These are phyloP conservation scores for Tetanocera ferruginea DNA, from an alignment of 2,888 invertebrate genomes.

Conservation along the genomic window DNA sequence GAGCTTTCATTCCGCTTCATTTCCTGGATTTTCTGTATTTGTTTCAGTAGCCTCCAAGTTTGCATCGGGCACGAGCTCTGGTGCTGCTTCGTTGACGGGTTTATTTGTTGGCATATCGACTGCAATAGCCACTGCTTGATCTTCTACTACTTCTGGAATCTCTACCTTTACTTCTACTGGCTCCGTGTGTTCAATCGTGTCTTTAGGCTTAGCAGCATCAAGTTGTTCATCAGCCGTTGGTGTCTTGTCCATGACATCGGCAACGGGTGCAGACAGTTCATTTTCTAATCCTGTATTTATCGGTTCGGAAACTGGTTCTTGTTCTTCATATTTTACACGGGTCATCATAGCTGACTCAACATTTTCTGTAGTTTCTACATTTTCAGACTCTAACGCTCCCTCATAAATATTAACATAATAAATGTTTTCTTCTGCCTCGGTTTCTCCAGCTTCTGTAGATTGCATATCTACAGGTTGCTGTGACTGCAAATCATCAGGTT, in stretches of 20 bases:
- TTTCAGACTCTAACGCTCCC: neutral
- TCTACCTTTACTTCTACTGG: neutral
- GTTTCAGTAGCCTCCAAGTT: too few relatives aligned
- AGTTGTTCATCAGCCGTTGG: neutral
- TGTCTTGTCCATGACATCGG: neutral
- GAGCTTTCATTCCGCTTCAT: too few relatives aligned
- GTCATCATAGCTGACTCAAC: neutral
- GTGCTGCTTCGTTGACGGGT: neutral
- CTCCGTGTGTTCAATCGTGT: neutral
- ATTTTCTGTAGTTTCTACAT: neutral
- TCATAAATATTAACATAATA: neutral
- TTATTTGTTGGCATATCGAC: neutral
- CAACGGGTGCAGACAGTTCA: neutral
- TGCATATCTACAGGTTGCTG: neutral
- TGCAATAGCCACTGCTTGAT: neutral
- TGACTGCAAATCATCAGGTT: neutral
- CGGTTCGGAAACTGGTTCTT: neutral
- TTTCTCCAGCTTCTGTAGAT: neutral
- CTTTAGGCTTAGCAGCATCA: neutral
- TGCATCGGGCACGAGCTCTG: neutral
- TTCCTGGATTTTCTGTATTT: too few relatives aligned
- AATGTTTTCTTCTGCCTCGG: neutral
- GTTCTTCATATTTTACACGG: neutral
- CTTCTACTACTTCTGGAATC: neutral
- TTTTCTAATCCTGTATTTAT: neutral